phyloP scores from a whole-genome alignment of 2,113 vertebrate genomes.

The Psilopsiagon aurifrons region DNA sequence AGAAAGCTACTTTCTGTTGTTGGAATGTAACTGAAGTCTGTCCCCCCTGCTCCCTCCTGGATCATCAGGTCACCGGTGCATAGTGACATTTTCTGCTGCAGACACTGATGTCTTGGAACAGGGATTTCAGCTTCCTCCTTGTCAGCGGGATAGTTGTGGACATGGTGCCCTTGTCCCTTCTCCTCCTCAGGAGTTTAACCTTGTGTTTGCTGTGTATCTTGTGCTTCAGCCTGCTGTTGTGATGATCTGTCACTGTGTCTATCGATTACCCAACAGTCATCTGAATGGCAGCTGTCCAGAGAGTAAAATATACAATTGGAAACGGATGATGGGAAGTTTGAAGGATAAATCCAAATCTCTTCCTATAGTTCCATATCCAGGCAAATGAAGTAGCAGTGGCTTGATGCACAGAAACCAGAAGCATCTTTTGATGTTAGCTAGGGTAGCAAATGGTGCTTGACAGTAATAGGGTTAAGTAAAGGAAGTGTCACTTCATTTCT shows the following conservation, averaged over 20 bases:
- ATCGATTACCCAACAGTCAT: neutral
- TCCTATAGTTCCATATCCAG: neutral
- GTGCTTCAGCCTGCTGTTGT: neutral
- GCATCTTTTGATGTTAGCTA: neutral
- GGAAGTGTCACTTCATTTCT: neutral
- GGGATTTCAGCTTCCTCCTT: neutral
- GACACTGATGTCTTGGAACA: neutral
- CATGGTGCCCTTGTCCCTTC: neutral
- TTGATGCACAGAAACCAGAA: neutral
- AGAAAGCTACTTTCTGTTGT: neutral
- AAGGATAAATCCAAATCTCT: neutral
- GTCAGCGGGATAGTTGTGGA: too few relatives aligned
- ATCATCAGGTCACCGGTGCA: neutral
- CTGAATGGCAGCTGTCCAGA: neutral
- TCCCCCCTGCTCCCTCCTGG: too few relatives aligned
- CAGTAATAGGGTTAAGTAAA: accelerated
- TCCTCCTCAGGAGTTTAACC: neutral
- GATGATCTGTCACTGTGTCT: neutral
- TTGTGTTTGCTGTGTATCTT: neutral
- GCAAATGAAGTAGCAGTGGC: neutral
- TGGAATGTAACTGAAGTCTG: neutral
- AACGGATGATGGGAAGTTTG: neutral
- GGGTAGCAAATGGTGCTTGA: neutral
- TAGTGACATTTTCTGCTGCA: neutral
- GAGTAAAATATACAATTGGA: neutral